Evolutionary conservation across 2,888 invertebrate genomes (phyloP).

Genomic region (Cyaniris semiargus): DNA sequence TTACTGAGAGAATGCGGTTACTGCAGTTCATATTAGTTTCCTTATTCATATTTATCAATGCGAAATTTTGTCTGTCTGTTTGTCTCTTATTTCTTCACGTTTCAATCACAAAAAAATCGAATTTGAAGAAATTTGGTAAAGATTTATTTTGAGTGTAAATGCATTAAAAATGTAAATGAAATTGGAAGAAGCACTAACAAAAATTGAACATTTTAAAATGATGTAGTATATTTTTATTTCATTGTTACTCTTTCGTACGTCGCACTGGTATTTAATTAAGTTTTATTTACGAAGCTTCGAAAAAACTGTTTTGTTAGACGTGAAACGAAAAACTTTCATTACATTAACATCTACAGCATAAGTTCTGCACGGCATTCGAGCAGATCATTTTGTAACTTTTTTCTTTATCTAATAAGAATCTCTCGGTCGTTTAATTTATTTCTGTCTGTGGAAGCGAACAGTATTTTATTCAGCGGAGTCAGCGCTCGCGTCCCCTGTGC

Average conservation of each 20-base stretch:
- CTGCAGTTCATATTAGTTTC: not conserved
- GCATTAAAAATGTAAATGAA: too few relatives aligned
- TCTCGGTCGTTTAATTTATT: slow-evolving; percentile 38
- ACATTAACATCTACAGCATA: not conserved
- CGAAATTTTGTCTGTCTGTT: not conserved
- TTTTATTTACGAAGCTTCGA: not conserved
- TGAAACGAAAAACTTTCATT: not conserved
- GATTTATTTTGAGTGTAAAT: too few relatives aligned
- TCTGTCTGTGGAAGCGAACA: slow-evolving; percentile 31
- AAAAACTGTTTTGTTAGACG: not conserved
- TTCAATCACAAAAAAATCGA: not conserved
- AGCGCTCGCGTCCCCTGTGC: slow-evolving; percentile 32
- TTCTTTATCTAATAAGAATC: slow-evolving; percentile 35
- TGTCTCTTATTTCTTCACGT: not conserved
- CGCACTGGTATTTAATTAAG: not conserved
- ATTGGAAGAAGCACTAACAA: too few relatives aligned
- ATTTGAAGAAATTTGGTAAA: not conserved
- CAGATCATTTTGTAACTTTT: slow-evolving; percentile 34
- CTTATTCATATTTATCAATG: too few relatives aligned
- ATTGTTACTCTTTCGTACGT: not conserved
- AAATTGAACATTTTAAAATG: too few relatives aligned
- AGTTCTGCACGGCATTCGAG: not conserved
- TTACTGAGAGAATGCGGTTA: not conserved
- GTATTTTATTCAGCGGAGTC: slow-evolving; percentile 32
- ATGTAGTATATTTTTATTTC: too few relatives aligned